Conservation (phyloP, 2,888 invertebrate species). For the Drosophila austrosaltans region DNA sequence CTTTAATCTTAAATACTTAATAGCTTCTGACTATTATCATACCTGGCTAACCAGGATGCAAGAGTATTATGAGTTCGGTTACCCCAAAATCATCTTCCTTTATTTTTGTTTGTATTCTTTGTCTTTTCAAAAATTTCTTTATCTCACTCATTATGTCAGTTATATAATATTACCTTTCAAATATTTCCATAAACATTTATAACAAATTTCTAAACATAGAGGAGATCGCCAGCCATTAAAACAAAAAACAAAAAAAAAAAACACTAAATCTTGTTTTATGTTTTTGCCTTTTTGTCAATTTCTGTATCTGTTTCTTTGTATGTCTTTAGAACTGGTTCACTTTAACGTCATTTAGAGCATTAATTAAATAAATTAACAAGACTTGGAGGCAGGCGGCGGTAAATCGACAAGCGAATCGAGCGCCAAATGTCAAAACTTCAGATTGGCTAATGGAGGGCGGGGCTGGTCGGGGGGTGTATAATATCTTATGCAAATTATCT, state of each 20-base stretch:
- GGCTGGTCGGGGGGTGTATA: neutral
- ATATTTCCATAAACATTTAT: neutral
- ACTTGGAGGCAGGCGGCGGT: slow-evolving; percentile 10
- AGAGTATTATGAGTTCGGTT: slow-evolving; percentile 1
- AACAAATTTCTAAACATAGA: neutral
- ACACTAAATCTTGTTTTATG: neutral
- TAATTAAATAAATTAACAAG: slow-evolving; percentile 36
- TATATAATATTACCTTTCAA: slow-evolving; percentile 6
- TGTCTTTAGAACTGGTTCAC: slow-evolving; percentile 14
- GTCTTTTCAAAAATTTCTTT: neutral
- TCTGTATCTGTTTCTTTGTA: slow-evolving; percentile 4
- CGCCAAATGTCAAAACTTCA: slow-evolving; percentile 46
- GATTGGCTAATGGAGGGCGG: slow-evolving; percentile 33
- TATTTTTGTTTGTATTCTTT: neutral
- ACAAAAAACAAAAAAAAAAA: neutral
- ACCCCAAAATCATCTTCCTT: neutral
- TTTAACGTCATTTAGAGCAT: slow-evolving; percentile 36
- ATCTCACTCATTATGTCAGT: slow-evolving; percentile 2
- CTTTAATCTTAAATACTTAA: too few relatives aligned
- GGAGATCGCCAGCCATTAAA: slow-evolving; percentile 2
- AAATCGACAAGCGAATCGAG: slow-evolving; percentile 21
- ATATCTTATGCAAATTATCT: slow-evolving; percentile 33
- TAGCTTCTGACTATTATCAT: too few relatives aligned
- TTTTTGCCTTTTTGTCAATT: neutral
- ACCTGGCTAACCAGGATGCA: neutral